Conservation (phyloP, 2,888 invertebrate species). For the Lasioglossum marginatum region DNA sequence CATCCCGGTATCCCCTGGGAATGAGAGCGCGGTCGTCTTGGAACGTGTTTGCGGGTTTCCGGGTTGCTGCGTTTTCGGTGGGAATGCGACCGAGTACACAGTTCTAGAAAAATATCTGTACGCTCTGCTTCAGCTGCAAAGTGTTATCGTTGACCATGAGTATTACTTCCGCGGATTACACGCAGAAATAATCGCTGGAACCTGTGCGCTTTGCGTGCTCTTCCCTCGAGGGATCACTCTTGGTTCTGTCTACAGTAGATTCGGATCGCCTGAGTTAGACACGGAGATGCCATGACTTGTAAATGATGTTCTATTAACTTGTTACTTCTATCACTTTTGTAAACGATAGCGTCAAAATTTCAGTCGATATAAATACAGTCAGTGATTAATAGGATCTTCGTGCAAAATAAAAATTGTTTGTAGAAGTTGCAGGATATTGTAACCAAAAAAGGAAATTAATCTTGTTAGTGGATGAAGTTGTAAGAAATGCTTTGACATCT, state of each 20-base stretch:
- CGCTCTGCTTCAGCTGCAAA: not conserved
- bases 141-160: not conserved
- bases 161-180: not conserved
- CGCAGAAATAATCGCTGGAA: not conserved
- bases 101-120: not conserved
- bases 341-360: too few relatives aligned
- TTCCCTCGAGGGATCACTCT: not conserved
- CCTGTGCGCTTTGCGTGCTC: not conserved
- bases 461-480: not conserved
- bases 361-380: too few relatives aligned
- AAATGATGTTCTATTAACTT: not conserved
- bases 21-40: not conserved
- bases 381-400: not conserved
- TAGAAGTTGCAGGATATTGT: not conserved
- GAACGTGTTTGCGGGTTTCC: not conserved
- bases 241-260: not conserved
- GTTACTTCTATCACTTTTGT: not conserved
- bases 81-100: not conserved
- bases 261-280: not conserved
- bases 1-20: not conserved
- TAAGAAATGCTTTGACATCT: not conserved
- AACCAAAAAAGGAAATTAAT: too few relatives aligned
- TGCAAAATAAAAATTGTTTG: not conserved
- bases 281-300: not conserved
- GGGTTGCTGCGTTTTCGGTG: conserved; percentile 20